These are phyloP conservation scores for Notarius quadriscutis DNA, from an alignment of 2,113 vertebrate species.

Conservation along the genomic window DNA sequence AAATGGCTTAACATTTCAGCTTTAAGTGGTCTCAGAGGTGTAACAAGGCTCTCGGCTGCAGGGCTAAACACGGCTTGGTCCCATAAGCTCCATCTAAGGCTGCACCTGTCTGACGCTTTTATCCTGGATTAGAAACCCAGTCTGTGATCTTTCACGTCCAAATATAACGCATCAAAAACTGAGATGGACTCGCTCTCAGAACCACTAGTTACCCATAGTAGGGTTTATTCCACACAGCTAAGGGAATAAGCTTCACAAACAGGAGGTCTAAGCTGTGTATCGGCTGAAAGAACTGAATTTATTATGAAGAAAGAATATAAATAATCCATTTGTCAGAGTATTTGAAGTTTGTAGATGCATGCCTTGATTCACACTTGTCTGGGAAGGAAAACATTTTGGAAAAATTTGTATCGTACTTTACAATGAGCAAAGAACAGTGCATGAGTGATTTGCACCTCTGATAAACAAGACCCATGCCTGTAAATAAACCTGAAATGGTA, in stretches of 20 bases:
- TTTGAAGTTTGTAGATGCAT: neutral
- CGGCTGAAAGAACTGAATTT: neutral
- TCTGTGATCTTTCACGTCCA: neutral
- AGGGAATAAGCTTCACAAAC: neutral
- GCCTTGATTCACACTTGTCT: neutral
- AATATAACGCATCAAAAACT: neutral
- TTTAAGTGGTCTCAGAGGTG: neutral
- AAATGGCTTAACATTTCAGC: neutral
- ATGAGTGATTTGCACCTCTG: neutral
- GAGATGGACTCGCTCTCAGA: neutral
- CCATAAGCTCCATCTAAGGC: neutral
- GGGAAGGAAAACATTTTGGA: neutral
- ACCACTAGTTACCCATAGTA: neutral
- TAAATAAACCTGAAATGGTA: neutral
- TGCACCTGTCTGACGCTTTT: conserved; percentile 4
- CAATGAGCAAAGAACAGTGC: neutral
- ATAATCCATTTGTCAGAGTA: neutral
- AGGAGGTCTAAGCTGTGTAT: neutral
- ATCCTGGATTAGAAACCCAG: conserved; percentile 18
- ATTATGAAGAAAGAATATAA: neutral
- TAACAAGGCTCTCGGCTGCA: neutral
- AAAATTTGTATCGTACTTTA: neutral
- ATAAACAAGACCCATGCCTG: neutral
- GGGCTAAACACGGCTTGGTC: neutral
- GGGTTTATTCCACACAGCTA: neutral